phyloP scores from a whole-genome alignment of 1,140 invertebrate species.

The Paracyclopina nana region DNA sequence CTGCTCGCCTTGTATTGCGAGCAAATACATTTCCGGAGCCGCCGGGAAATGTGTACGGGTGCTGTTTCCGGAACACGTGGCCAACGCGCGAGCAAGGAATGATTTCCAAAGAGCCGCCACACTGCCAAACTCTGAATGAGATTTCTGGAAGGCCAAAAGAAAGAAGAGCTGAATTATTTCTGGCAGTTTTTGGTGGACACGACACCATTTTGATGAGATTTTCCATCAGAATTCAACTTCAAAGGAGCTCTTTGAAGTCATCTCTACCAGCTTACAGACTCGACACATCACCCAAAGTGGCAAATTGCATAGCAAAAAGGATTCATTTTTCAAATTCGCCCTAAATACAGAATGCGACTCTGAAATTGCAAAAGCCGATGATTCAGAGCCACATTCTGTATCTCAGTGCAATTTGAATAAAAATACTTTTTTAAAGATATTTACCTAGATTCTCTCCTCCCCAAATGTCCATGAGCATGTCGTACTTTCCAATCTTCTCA shows the following conservation, averaged over 20 bases:
- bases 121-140: slow-evolving; percentile 78
- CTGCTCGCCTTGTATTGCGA: slow-evolving; percentile 50
- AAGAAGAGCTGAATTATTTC: no score
- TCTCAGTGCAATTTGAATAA: no score
- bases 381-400: no score
- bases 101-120: slow-evolving; percentile 79
- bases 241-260: background rate
- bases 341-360: no score
- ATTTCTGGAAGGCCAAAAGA: slow-evolving; percentile 32
- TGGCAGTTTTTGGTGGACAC: no score
- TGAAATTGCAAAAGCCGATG: no score
- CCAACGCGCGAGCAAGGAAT: slow-evolving; percentile 79
- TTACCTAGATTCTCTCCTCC: slow-evolving; percentile 60
- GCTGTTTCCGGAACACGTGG: slow-evolving; percentile 69
- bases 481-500: slow-evolving; percentile 82
- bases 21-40: slow-evolving; percentile 49
- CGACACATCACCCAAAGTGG: no score
- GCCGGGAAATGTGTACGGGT: slow-evolving; percentile 85
- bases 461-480: slow-evolving; percentile 95
- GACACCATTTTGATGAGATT: no score
- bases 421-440: no score
- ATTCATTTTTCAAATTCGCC: no score
- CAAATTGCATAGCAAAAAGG: no score
- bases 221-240: no score
- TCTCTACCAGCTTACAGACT: background rate